phyloP scores from a whole-genome alignment of 92 coral and sea anemone species.

The Paramuricea clavata region DNA sequence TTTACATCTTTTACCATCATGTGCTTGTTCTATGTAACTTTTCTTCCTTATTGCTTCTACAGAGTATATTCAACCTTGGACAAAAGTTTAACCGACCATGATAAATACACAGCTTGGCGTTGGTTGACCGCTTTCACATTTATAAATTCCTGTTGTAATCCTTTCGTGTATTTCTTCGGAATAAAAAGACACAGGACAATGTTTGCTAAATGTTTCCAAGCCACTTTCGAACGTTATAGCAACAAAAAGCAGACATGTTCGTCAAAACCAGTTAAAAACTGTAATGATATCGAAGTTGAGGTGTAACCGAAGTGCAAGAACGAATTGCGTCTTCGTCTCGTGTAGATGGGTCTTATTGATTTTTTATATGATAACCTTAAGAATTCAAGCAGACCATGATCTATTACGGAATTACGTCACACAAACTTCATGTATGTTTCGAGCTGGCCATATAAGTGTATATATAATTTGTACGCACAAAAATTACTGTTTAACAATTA shows the following conservation, averaged over 20 bases:
- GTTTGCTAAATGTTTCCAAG: neutral
- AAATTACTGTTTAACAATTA: too few relatives aligned
- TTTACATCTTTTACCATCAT: neutral
- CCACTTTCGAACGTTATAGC: neutral
- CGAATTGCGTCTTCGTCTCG: too few relatives aligned
- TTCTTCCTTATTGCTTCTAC: neutral
- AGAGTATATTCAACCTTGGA: neutral
- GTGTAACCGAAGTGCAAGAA: neutral
- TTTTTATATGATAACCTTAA: too few relatives aligned
- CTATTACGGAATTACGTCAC: too few relatives aligned
- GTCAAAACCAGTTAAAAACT: neutral
- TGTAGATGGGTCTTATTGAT: too few relatives aligned
- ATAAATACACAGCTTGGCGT: neutral
- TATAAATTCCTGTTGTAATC: neutral
- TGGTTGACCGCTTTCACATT: slow-evolving; percentile 3
- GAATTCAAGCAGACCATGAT: too few relatives aligned
- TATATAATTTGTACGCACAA: too few relatives aligned
- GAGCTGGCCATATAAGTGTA: too few relatives aligned
- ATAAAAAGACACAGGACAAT: neutral
- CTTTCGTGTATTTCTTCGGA: neutral
- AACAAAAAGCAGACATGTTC: neutral
- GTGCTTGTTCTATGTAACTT: neutral
- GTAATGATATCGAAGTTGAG: neutral
- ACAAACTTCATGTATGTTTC: too few relatives aligned
- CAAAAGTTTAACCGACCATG: neutral